phyloP scores from a whole-genome alignment of 2,113 vertebrate species.

The Nannospalax galili region DNA sequence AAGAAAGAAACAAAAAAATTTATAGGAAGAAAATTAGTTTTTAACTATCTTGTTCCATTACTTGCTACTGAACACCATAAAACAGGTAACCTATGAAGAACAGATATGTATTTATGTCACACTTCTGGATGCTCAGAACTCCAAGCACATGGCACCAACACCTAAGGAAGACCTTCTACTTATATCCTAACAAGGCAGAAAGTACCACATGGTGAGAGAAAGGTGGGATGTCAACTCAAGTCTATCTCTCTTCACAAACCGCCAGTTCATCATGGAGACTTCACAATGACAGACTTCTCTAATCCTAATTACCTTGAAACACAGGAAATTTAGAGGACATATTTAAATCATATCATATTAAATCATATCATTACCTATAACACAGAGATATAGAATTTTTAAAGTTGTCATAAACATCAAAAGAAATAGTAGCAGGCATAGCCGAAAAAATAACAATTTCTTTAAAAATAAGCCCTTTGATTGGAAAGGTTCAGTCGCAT shows the following conservation, averaged over 20 bases:
- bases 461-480: not conserved
- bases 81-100: not conserved
- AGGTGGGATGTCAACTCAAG: not conserved
- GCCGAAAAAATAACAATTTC: not conserved
- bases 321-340: not conserved
- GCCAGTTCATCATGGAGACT: not conserved
- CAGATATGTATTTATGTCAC: not conserved
- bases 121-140: not conserved
- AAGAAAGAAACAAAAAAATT: not conserved
- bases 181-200: not conserved
- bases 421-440: not conserved
- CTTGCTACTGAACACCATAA: not conserved
- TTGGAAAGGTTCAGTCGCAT: not conserved
- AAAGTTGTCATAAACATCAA: constrained; percentile 29
- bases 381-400: not conserved
- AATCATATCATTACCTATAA: not conserved
- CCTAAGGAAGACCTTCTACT: not conserved
- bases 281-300: not conserved
- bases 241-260: not conserved
- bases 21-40: not conserved
- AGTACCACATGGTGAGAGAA: not conserved
- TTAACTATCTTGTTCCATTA: not conserved
- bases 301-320: not conserved
- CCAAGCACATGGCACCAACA: not conserved
- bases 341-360: not conserved